Base-by-base conservation (phyloP, 2,113 vertebrate genomes). In the Pollimyrus isidori region DNA sequence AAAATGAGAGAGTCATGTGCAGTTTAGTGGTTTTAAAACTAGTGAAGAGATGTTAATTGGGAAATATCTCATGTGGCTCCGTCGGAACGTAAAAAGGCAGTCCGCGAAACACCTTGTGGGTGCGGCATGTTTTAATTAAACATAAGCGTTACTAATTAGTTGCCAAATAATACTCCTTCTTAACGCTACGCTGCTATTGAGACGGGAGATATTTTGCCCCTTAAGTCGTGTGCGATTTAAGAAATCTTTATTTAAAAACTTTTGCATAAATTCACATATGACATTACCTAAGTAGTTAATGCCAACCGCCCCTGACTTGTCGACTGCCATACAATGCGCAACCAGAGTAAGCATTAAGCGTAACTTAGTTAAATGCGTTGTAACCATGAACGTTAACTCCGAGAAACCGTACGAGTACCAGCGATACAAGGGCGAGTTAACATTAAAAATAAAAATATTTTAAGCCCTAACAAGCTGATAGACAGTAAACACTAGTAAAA, bases 71-170 rank as follows among this genome's bases (percentile, higher is more conserved):
- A 65, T 46, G 86, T 62, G 7, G 62, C 87, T 56, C 73, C n/a
- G 50, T 88, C 88, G 76, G 69, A 80, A 50, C 82, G 65, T 30
- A 13, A 48, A 50, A 88, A 46, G 42, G 87, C 39, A 80, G 88
- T 35, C 69, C 48, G 65, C 88, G 26, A 88, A 76, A 49, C 76
- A 49, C 69, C 65, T 53, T 69, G 69, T 80, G 58, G 65, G 69
- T 82, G 76, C 46, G 88, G 73, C 73, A 80, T 80, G 73, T 89
- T 89, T 89, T 82, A 89, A 89, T 82, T 89, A 83, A 89, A 89
- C 49, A 88, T 88, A 48, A 88, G 56, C 62, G 46, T 88, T 35
- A 87, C 53, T 87, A 88, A 88, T 88, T 53, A 89, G 73, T 2
- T 39, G 48, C 88, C 23, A 89, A 69, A 76, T 80, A 76, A 50